A percentile compares a stretch with the other conserved stretches of the same genome.
These are phyloP conservation scores for Sebastes diploproa DNA, from an alignment of 2,797 vertebrate species.

Conservation along the genomic window DNA sequence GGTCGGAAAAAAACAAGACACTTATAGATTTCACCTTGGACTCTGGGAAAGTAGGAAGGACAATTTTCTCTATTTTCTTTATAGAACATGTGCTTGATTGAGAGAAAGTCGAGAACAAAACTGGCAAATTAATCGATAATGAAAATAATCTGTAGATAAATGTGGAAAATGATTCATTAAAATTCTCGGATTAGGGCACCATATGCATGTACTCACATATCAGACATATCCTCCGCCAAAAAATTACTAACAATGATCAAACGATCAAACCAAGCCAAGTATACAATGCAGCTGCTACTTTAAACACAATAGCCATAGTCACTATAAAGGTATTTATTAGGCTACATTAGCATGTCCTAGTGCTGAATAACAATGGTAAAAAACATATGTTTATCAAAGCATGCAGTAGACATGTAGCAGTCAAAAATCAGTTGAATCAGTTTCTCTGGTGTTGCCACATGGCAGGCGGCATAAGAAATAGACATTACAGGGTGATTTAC, in stretches of 20 bases:
- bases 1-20: neutral
- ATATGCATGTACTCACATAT: neutral
- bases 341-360: neutral
- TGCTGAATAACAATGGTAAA: slow-evolving; percentile 1
- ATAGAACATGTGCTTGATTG: neutral
- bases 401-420: neutral
- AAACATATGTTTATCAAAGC: neutral
- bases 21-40: neutral
- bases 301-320: neutral
- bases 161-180: neutral
- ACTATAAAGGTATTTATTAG: neutral
- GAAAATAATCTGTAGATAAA: neutral
- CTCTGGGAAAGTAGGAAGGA: too few relatives aligned
- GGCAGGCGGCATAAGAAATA: neutral
- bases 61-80: too few relatives aligned
- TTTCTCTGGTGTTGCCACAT: neutral
- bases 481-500: neutral
- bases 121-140: neutral
- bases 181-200: neutral
- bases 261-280: neutral
- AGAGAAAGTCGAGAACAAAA: neutral
- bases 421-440: neutral
- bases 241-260: neutral
- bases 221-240: too few relatives aligned
- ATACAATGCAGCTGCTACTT: slow-evolving; percentile 5